Percentiles rank a stretch among this genome's conserved stretches.
phyloP scores from a whole-genome alignment of 2,797 vertebrate species.

The Gymnoscopelus microlampas region DNA sequence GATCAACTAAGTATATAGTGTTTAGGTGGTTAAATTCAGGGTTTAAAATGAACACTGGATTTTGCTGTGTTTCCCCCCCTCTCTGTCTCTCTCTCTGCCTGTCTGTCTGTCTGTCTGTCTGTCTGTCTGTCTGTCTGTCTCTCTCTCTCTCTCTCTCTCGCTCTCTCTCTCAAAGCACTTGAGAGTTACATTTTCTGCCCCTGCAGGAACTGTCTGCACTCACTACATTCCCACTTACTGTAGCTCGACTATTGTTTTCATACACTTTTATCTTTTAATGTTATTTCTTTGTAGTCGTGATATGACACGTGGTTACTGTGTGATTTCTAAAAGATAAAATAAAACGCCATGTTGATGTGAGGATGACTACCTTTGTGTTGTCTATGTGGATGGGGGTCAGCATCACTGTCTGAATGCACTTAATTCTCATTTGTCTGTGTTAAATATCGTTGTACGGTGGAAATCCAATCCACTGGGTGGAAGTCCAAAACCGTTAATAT shows the following conservation, averaged over 20 bases:
- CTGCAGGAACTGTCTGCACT: slow-evolving; percentile 69
- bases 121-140: neutral
- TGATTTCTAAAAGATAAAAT: slow-evolving; percentile 75
- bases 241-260: slow-evolving; percentile 62
- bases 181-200: slow-evolving; percentile 67
- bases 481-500: no score
- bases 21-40: no score
- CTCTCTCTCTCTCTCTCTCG: slow-evolving; percentile 1
- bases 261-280: slow-evolving; percentile 35
- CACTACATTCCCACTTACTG: slow-evolving; percentile 65
- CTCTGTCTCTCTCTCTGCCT: neutral
- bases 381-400: slow-evolving; percentile 8
- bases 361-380: slow-evolving; percentile 52
- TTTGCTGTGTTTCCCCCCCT: neutral
- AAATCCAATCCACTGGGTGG: no score
- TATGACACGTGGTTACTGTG: slow-evolving; percentile 58
- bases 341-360: slow-evolving; percentile 63
- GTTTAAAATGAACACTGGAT: no score
- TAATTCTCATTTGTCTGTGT: slow-evolving; percentile 56
- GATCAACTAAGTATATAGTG: no score
- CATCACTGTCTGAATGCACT: slow-evolving; percentile 15
- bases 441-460: slow-evolving; percentile 9
- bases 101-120: no score
- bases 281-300: slow-evolving; percentile 59
- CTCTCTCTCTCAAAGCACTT: slow-evolving; percentile 67